These are phyloP conservation scores for Rhynchonycteris naso DNA, from an alignment of 2,797 vertebrate species.

Conservation along the genomic window DNA sequence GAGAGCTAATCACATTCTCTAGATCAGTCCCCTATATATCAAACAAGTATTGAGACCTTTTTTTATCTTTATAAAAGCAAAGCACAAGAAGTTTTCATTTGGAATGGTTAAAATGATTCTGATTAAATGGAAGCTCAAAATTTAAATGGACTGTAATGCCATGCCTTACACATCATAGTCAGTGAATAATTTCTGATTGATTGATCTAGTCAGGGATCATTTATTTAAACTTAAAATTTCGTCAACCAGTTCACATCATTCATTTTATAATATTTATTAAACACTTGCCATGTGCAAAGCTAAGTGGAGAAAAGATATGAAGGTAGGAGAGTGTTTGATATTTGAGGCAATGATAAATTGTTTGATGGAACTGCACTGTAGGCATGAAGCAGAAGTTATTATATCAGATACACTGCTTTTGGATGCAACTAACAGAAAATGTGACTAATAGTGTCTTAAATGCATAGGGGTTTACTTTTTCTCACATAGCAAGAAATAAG, in stretches of 20 bases:
- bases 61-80: constrained; percentile 28
- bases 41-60: background rate
- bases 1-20: background rate
- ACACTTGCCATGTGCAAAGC: background rate
- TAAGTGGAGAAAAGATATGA: background rate
- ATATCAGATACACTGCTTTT: background rate
- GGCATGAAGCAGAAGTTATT: background rate
- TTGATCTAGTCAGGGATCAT: background rate
- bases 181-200: background rate
- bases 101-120: background rate
- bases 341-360: background rate
- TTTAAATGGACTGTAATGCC: background rate
- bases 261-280: background rate
- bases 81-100: background rate
- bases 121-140: background rate
- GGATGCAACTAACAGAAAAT: background rate
- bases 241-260: background rate
- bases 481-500: background rate
- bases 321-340: background rate
- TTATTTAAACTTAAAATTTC: constrained; percentile 37
- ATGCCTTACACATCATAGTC: background rate
- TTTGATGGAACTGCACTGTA: background rate
- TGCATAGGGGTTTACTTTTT: background rate
- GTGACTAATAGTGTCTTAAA: background rate
- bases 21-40: background rate